These are phyloP conservation scores for Mus pahari DNA, from an alignment of 2,113 vertebrate genomes.

Conservation along the genomic window DNA sequence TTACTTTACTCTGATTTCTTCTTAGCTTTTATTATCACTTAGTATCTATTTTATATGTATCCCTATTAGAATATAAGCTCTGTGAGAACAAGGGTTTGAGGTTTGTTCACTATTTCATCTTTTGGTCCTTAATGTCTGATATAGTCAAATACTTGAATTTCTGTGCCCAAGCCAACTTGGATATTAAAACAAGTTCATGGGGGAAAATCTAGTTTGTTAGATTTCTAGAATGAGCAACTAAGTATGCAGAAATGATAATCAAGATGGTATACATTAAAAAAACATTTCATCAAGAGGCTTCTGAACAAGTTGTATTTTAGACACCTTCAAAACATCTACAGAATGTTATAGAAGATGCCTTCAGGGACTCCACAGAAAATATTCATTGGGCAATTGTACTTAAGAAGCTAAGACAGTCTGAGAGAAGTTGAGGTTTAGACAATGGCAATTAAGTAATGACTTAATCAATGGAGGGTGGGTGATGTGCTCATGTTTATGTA, in stretches of 20 bases:
- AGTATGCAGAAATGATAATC: neutral
- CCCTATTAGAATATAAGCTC: neutral
- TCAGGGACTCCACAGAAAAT: neutral
- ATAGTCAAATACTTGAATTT: slow-evolving; percentile 44
- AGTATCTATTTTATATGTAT: neutral
- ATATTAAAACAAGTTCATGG: neutral
- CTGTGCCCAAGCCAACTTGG: neutral
- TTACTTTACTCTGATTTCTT: neutral
- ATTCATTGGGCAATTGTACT: neutral
- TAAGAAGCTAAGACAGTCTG: neutral
- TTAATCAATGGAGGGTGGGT: neutral
- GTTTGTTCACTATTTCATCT: neutral
- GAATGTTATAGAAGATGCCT: neutral
- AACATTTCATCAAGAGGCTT: neutral
- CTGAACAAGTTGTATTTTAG: neutral
- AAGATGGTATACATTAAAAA: neutral
- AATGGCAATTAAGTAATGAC: neutral
- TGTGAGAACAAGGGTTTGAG: neutral
- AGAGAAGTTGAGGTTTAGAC: neutral
- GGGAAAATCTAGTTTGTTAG: neutral
- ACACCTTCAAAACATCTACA: neutral
- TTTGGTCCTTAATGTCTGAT: neutral
- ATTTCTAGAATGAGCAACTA: slow-evolving; percentile 10
- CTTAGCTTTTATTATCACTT: neutral
- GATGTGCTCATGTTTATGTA: neutral